Percentiles rank a stretch among this genome's conserved stretches.
These are phyloP conservation scores for Leucoraja erinaceus DNA, from an alignment of 2,113 vertebrate species.

Conservation along the genomic window DNA sequence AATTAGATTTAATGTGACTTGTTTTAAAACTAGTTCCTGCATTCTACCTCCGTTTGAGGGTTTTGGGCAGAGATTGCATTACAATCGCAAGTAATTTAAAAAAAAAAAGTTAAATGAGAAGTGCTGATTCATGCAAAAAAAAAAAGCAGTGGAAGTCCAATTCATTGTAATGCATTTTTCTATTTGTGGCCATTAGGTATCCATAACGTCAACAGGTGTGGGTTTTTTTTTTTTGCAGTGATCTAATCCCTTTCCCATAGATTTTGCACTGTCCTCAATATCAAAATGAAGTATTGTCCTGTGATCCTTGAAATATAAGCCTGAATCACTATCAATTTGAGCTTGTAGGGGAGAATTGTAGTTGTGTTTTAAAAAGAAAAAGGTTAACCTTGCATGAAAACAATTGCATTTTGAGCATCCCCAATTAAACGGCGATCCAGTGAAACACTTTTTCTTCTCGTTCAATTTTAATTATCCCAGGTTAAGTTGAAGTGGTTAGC, in stretches of 20 bases:
- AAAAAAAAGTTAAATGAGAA: too few relatives aligned
- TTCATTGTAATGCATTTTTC: background rate
- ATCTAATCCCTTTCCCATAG: background rate
- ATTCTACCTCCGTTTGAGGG: background rate
- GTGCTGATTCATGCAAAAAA: background rate
- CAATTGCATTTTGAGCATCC: background rate
- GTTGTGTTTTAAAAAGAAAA: background rate
- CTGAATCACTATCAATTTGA: background rate
- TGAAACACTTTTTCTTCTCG: background rate
- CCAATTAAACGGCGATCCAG: background rate
- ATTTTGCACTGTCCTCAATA: background rate
- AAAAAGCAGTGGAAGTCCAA: background rate
- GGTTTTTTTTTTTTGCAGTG: background rate
- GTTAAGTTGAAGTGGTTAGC: background rate
- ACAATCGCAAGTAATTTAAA: background rate
- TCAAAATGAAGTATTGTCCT: background rate
- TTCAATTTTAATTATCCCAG: background rate
- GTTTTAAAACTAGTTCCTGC: background rate
- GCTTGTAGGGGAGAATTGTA: background rate
- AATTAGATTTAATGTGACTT: background rate
- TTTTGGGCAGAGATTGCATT: background rate
- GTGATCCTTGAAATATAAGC: background rate
- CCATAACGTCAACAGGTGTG: too few relatives aligned
- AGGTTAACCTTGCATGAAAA: background rate
- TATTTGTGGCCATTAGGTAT: background rate